These are phyloP conservation scores for Petrocephalus sullivani DNA, from an alignment of 2,797 vertebrate species.

Conservation along the genomic window DNA sequence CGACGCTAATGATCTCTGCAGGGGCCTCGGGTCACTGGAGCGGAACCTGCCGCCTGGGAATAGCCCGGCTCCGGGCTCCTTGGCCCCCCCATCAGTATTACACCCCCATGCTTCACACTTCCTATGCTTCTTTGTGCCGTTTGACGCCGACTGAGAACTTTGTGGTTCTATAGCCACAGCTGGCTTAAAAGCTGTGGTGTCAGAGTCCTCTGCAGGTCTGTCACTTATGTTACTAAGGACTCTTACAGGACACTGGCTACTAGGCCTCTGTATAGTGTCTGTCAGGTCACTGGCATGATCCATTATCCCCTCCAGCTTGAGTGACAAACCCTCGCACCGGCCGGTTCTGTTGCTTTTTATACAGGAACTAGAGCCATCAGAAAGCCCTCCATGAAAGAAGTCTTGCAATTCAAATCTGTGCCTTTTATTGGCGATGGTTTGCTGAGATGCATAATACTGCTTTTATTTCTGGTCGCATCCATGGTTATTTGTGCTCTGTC, in stretches of 20 bases:
- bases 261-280: not conserved
- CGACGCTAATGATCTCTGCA: constrained; percentile 27
- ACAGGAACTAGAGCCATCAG: not conserved
- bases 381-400: not conserved
- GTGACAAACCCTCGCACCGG: not conserved
- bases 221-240: not conserved
- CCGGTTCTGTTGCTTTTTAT: not conserved
- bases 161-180: not conserved
- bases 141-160: not conserved
- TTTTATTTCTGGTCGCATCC: not conserved
- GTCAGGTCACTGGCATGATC: not conserved
- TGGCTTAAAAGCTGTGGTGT: not conserved
- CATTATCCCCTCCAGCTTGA: not conserved
- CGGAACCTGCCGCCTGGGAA: constrained; percentile 33
- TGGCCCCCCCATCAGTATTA: not conserved
- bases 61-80: not conserved
- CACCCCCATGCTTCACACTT: not conserved
- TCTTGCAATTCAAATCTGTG: not conserved
- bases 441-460: not conserved
- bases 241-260: not conserved
- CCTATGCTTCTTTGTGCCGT: not conserved
- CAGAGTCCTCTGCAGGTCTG: not conserved
- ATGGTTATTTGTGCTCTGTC: not conserved
- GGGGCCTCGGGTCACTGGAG: constrained; percentile 36
- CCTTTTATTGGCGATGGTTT: not conserved